Conservation (phyloP, 2,888 invertebrate genomes). For the Plebejus anna region DNA sequence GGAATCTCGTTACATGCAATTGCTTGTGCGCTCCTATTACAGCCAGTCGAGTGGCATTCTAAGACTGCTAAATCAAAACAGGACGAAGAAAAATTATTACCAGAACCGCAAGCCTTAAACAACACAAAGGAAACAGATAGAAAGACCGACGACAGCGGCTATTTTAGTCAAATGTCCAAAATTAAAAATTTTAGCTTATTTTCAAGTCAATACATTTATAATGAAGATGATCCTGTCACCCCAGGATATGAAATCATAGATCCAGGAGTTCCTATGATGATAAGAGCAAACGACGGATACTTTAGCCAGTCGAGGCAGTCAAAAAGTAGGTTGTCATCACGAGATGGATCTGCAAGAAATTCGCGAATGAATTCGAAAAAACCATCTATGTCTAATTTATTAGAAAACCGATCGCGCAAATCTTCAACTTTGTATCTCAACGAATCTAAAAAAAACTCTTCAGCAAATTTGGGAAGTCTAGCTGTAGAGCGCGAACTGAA, state of each 20-base stretch:
- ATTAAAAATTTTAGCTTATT: conserved; percentile 70
- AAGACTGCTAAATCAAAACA: conserved; percentile 58
- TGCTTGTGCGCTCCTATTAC: conserved; percentile 83
- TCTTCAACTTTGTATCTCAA: conserved; percentile 70
- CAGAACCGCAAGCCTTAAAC: conserved; percentile 39
- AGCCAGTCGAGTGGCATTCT: conserved; percentile 87
- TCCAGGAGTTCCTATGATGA: conserved; percentile 84
- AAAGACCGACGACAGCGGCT: conserved; percentile 56
- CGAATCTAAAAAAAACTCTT: conserved; percentile 73
- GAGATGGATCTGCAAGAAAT: conserved; percentile 63
- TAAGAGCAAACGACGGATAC: conserved; percentile 81
- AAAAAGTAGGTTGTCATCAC: conserved; percentile 61
- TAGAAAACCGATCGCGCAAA: conserved; percentile 67
- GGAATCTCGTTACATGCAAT: conserved; percentile 84
- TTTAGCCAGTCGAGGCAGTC: conserved; percentile 76
- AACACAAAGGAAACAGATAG: background rate
- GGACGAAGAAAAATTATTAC: conserved; percentile 54
- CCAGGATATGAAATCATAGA: conserved; percentile 83
- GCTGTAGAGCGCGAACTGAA: conserved; percentile 55
- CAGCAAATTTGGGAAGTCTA: conserved; percentile 59
- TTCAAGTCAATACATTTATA: conserved; percentile 83
- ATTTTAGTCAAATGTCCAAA: conserved; percentile 63
- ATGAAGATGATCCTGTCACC: conserved; percentile 81
- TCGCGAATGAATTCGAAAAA: conserved; percentile 73
- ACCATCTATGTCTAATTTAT: conserved; percentile 69